phyloP scores from a whole-genome alignment of 1,140 invertebrate genomes.

The Platorchestia sp. region DNA sequence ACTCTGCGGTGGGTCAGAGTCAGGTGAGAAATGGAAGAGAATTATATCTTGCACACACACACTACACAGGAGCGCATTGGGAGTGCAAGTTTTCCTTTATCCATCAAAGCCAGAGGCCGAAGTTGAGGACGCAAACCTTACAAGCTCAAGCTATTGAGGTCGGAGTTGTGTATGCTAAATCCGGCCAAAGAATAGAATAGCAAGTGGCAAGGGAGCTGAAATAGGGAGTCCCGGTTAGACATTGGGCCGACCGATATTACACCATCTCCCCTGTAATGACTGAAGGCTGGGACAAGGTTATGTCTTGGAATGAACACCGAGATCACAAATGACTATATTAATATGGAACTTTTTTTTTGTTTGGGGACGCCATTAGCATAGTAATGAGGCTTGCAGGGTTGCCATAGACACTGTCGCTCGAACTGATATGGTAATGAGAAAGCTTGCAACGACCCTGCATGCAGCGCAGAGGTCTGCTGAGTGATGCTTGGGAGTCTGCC shows the following conservation, averaged over 20 bases:
- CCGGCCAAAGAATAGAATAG: conserved; percentile 54
- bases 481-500: conserved; percentile 26
- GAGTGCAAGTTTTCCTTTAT: not conserved
- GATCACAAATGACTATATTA: conserved; percentile 56
- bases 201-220: conserved; percentile 49
- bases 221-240: conserved; percentile 45
- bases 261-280: conserved; percentile 48
- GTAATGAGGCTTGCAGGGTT: conserved; percentile 52
- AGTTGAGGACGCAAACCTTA: conserved; percentile 49
- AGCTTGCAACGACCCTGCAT: conserved; percentile 51
- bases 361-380: conserved; percentile 50
- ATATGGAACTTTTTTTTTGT: conserved; percentile 51
- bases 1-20: not conserved
- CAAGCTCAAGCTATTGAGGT: conserved; percentile 44
- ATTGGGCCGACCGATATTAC: conserved; percentile 40
- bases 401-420: conserved; percentile 50
- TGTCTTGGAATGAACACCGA: conserved; percentile 55
- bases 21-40: not conserved
- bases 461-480: not conserved
- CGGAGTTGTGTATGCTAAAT: conserved; percentile 53
- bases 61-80: not conserved
- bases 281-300: conserved; percentile 49
- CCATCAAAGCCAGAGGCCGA: conserved; percentile 49
- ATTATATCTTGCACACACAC: not conserved
- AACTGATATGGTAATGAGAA: conserved; percentile 52